Evolutionary conservation across 2,113 vertebrate genomes (phyloP).

Genomic region (Bos taurus): ARS-UCD2.0 NC_037329.1:48071001-48071500

Average conservation of each 20-base stretch:
- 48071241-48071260: not conserved
- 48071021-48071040: not conserved
- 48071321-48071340: not conserved
- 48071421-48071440: not conserved
- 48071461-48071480: not conserved
- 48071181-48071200: not conserved
- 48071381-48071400: not conserved
- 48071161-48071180: not conserved
- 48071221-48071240: not conserved
- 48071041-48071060: not conserved
- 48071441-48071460: not conserved
- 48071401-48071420: not conserved
- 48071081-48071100: conserved; percentile 3
- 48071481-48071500: not conserved
- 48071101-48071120: not conserved
- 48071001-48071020: not conserved
- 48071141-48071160: conserved; percentile 5
- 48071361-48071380: not conserved
- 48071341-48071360: not conserved
- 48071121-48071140: not conserved
- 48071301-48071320: not conserved
- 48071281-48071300: not conserved
- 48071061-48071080: not conserved
- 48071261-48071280: not conserved
- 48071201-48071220: not conserved